phyloP scores from a whole-genome alignment of 2,113 vertebrate genomes.

The Eptesicus fuscus region DNA sequence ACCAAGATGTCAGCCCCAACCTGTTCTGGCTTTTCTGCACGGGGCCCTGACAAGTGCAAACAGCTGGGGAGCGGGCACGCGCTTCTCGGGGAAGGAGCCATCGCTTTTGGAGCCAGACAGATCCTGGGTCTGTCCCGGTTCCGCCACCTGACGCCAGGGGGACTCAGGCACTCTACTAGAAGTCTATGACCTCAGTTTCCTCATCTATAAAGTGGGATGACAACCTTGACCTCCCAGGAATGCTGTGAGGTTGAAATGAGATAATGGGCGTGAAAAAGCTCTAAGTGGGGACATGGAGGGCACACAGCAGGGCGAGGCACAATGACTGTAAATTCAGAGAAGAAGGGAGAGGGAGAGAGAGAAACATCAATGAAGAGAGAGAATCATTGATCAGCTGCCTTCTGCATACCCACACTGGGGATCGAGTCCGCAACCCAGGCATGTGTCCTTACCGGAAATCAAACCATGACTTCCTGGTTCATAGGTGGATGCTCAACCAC shows the following conservation, averaged over 20 bases:
- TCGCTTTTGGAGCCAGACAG: background rate
- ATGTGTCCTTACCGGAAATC: too few species aligned
- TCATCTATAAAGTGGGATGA: background rate
- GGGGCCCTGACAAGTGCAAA: background rate
- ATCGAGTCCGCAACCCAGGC: too few species aligned
- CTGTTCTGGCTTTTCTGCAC: background rate
- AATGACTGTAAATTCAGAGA: background rate
- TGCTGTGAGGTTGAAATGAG: background rate
- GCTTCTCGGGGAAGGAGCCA: background rate
- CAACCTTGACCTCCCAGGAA: background rate
- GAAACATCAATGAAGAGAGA: too few species aligned
- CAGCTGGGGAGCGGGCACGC: background rate
- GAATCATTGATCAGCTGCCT: too few species aligned
- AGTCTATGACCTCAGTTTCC: background rate
- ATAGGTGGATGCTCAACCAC: too few species aligned
- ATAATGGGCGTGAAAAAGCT: background rate
- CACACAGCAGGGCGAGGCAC: background rate
- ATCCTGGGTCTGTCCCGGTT: background rate
- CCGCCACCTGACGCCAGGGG: background rate
- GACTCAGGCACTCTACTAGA: background rate
- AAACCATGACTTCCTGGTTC: too few species aligned
- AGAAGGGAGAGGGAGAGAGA: too few species aligned
- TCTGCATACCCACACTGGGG: too few species aligned
- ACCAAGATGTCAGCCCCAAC: background rate
- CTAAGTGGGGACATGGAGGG: background rate